Evolutionary conservation across 2,888 invertebrate species (phyloP), one percentile per base, ranked within the genome.

Genomic region (Drosophila antonietae): DNA sequence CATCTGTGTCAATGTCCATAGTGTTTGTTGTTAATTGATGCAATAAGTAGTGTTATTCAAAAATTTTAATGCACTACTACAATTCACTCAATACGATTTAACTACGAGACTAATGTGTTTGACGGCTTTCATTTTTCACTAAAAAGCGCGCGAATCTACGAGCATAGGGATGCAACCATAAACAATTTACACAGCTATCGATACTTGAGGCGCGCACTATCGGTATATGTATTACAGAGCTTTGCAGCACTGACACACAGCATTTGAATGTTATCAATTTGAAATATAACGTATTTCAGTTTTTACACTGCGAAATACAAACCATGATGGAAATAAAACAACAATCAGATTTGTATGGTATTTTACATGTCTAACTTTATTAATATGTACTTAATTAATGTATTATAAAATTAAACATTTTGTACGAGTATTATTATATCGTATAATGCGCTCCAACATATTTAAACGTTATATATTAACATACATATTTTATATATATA

Each of bases 1-100:
- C 80, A 56, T 86, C 90, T 33, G 69, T 69, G 44, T 78, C 86
- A 33, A 83, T 76, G 76, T 90, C 91, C 92, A 91, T 91, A 58
- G 53, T 43, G 58, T 37, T 51, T 0, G 3, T 8, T 18, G 41
- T 49, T 39, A 51, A 15, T 49, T 52, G 9, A 23, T 4, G 20
- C 33, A 35, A 43, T 49, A 28, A 23, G 47, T 31, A 46, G 33
- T 43, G 28, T 61, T 47, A 7, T 20, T 56, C 52, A n/a, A 9
- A 9, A 61, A 7, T 52, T 39, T 39, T 9, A 47, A 6, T 39
- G 33, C 31, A 37, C 18, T 23, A 20, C 33, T 37, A 52, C 61
- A 49, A 8, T 28, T 23, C 52, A 51, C 64, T 49, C 41, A 68
- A 55, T 51, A 61, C 31, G 23, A 56, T 35, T 61, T 7, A 56